Evolutionary conservation across 1,140 invertebrate species (phyloP), one percentile per base, ranked within the genome.

Genomic region (Nymphalis io): DNA sequence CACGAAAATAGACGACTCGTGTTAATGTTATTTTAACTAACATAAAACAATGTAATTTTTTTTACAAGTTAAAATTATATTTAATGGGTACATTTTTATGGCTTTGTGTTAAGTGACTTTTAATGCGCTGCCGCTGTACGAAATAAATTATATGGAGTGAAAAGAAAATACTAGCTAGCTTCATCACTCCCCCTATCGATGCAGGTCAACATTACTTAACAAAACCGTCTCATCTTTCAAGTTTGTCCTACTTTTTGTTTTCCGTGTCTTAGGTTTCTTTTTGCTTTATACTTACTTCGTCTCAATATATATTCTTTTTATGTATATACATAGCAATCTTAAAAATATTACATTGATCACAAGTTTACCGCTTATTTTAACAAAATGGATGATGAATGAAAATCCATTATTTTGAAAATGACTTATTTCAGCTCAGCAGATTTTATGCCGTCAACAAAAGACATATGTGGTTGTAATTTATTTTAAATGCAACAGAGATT

Each of bases 201-300:
- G 23, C 23, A 16, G 51, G 23, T 55, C 51, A 55, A 55, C 51
- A 55, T 55, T 55, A 55, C 51, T 55, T 55, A 27, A 55, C 51
- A 18, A 55, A 16, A 27, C 51, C 51, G 27, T 55, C 51, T 55
- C 51, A 59, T 59, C 57, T 39, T 59, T 40, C 57, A 59, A 39
- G 33, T 12, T 10, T 59, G 57, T 40, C 57, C 57, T 39, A 38
- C n/a, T 59, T 59, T 53, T 18, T 27, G 57, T 59, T 38, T 59
- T n/a, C 57, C 15, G 16, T 59, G 12, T 59, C 21, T 59, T 27
- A 6, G 51, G 20, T 5, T 21, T 10, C 20, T 16, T 8, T 21
- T 12, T 13, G 20, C n/a, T 20, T 20, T 51, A 18, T 12, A 20
- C 46, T 20, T 51, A 51, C 15, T n/a, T 16, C n/a, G 18, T 21